A percentile compares a stretch with the other conserved stretches of the same genome.
Evolutionary conservation across 2,888 invertebrate species (phyloP).

Genomic region (Pristionchus maxplancki): DNA sequence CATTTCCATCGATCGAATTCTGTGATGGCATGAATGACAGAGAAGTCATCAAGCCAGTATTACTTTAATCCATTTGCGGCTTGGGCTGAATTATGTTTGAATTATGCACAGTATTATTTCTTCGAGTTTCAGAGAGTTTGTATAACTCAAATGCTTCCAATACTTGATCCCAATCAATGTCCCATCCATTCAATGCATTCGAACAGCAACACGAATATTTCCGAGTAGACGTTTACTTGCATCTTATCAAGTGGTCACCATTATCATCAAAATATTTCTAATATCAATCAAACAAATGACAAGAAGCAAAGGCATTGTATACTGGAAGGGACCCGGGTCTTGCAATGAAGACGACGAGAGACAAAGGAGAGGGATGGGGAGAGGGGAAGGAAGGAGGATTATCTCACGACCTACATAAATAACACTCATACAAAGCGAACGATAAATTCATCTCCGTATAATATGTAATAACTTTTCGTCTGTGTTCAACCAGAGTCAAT

Average conservation of each 20-base stretch:
- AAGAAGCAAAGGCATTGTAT: conserved; percentile 45
- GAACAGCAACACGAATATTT: background rate
- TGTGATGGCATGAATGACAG: too few relatives aligned
- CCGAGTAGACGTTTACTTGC: conserved; percentile 40
- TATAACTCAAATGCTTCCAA: too few relatives aligned
- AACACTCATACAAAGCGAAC: conserved; percentile 47
- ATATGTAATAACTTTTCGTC: conserved; percentile 47
- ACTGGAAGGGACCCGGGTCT: conserved; percentile 45
- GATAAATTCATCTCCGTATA: conserved; percentile 50
- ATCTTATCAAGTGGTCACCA: conserved; percentile 27
- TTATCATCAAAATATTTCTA: conserved; percentile 15
- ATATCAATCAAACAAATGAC: conserved; percentile 34
- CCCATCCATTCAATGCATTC: too few relatives aligned
- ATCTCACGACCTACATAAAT: conserved; percentile 7
- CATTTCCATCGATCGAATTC: too few relatives aligned
- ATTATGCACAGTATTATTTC: too few relatives aligned
- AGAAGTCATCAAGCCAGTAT: too few relatives aligned
- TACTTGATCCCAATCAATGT: background rate
- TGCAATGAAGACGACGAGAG: conserved; percentile 29
- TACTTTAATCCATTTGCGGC: too few relatives aligned
- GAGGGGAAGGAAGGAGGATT: background rate
- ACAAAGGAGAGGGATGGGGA: background rate
- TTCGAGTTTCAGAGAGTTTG: too few relatives aligned
- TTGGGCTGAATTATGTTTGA: too few relatives aligned
- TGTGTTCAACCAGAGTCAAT: conserved; percentile 49